Percentiles rank a stretch among this genome's conserved stretches.
Evolutionary conservation across 53 echinoderm and acorn worm species (phyloP).

Genomic region (Holothuria leucospilota): DNA sequence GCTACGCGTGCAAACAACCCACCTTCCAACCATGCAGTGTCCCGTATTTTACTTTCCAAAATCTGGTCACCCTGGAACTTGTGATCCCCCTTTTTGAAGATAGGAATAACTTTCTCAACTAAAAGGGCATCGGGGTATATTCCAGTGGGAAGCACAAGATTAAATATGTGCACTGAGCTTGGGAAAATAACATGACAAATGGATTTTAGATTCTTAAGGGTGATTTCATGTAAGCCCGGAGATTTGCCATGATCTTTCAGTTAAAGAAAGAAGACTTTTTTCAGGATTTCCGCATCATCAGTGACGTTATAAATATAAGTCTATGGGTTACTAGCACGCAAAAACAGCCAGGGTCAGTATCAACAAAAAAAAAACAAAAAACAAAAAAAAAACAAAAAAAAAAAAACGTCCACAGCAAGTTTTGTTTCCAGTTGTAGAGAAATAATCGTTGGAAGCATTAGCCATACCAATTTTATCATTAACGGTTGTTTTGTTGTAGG

Average conservation of each 20-base stretch:
- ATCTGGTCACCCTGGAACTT: too few species aligned
- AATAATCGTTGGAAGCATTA: constrained; percentile 4
- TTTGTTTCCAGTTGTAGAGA: constrained; percentile 16
- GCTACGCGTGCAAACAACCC: too few species aligned
- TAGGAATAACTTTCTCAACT: constrained; percentile 7
- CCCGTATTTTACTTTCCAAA: too few species aligned
- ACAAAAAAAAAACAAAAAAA: too few species aligned
- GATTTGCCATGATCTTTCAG: constrained; percentile 27
- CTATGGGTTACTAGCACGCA: background rate
- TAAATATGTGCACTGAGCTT: background rate
- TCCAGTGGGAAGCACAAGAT: background rate
- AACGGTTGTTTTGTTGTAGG: too few species aligned
- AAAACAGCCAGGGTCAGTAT: background rate
- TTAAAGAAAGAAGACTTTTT: background rate
- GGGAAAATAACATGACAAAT: background rate
- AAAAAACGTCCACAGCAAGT: background rate
- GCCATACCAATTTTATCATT: constrained; percentile 2
- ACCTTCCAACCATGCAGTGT: too few species aligned
- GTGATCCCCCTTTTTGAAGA: constrained; percentile 28
- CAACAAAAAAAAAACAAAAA: too few species aligned
- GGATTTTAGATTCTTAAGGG: background rate
- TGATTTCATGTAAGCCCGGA: background rate
- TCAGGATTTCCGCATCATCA: background rate
- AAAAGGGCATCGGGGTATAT: background rate
- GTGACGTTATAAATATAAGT: background rate